Evolutionary conservation across 1,140 invertebrate species (phyloP).

Genomic region (Heliconius himera): DNA sequence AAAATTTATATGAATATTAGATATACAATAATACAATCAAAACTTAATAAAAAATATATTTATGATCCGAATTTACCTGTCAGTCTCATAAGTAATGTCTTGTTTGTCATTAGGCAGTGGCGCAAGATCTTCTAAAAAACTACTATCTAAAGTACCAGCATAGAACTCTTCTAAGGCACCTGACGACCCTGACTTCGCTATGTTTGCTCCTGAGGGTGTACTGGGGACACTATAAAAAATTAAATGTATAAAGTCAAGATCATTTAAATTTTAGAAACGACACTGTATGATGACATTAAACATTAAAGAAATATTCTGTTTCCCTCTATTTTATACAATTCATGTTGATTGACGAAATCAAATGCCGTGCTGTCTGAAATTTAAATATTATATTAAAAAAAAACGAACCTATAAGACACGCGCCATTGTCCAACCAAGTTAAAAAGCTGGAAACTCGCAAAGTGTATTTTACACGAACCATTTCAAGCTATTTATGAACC

Average conservation of each 20-base stretch:
- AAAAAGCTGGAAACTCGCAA: too few species aligned
- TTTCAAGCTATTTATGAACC: too few species aligned
- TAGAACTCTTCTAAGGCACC: constrained; percentile 92
- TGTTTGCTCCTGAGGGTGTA: constrained; percentile 51
- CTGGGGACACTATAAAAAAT: constrained; percentile 46
- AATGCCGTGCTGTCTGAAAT: too few species aligned
- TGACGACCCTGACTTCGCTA: constrained; percentile 54
- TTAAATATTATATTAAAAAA: too few species aligned
- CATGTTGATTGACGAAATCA: too few species aligned
- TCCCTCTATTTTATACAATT: too few species aligned
- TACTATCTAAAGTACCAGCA: constrained; percentile 88
- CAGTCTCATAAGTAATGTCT: constrained; percentile 83
- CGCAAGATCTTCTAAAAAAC: constrained; percentile 90
- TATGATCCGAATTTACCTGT: constrained; percentile 80
- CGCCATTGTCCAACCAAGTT: too few species aligned
- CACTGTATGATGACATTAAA: too few species aligned
- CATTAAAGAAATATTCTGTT: too few species aligned
- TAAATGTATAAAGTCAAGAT: not conserved
- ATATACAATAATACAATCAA: not conserved
- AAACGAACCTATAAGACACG: too few species aligned
- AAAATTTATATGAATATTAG: too few species aligned
- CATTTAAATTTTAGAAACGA: not conserved
- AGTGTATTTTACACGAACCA: too few species aligned
- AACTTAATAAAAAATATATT: not conserved
- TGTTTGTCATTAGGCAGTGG: constrained; percentile 71